A percentile compares a stretch with the other conserved stretches of the same genome.
phyloP scores from a whole-genome alignment of 2,888 invertebrate species.

The Eurois occulta region DNA sequence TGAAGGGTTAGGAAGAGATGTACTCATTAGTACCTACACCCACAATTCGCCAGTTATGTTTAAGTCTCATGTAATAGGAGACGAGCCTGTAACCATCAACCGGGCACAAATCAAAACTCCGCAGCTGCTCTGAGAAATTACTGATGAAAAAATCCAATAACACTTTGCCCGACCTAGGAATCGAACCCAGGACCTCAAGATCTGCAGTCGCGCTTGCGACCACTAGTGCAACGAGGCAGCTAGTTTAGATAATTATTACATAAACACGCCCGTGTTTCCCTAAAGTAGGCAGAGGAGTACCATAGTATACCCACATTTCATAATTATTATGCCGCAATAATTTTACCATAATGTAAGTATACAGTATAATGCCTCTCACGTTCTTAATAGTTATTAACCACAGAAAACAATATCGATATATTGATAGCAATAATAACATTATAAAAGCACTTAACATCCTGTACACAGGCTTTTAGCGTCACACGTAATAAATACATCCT shows the following conservation, averaged over 20 bases:
- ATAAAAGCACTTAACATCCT: slow-evolving; percentile 15
- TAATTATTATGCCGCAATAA: background rate
- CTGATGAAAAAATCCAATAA: too few species aligned
- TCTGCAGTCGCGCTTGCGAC: too few species aligned
- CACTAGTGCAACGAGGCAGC: too few species aligned
- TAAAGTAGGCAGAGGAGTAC: background rate
- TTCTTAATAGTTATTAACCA: background rate
- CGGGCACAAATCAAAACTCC: too few species aligned
- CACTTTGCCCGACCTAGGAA: too few species aligned
- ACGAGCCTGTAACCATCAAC: too few species aligned
- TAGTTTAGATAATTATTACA: background rate
- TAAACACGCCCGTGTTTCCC: background rate
- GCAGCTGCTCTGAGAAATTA: too few species aligned
- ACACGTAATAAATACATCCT: background rate
- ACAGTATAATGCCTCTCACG: background rate
- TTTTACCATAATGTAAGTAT: background rate
- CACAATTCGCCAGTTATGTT: too few species aligned
- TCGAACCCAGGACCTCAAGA: too few species aligned
- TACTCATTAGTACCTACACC: too few species aligned
- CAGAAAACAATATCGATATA: slow-evolving; percentile 22
- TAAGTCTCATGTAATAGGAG: too few species aligned
- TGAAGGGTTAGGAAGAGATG: too few species aligned
- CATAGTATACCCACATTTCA: background rate
- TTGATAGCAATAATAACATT: slow-evolving; percentile 31
- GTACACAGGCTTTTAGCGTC: slow-evolving; percentile 19